These are phyloP conservation scores for Petrosia ficiformis DNA, from an alignment of 37 sponge, comb jelly and placozoan species.

Conservation along the genomic window DNA sequence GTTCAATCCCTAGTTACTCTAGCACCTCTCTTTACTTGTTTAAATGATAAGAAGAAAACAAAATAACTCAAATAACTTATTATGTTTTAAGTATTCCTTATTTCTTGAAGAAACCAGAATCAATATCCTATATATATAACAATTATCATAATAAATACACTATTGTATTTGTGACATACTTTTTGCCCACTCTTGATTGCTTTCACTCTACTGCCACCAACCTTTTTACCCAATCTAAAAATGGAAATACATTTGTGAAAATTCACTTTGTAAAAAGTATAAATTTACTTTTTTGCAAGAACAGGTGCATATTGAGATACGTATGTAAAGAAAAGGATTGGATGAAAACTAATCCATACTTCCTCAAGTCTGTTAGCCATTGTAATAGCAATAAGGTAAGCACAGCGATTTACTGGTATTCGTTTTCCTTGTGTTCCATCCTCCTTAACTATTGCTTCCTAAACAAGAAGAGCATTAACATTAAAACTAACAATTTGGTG, in stretches of 20 bases:
- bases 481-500: neutral
- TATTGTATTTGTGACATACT: conserved; percentile 1
- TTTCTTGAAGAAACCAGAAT: no score
- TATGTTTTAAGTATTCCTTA: neutral
- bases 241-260: neutral
- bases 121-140: neutral
- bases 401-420: conserved; percentile 69
- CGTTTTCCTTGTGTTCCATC: neutral
- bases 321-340: conserved; percentile 79
- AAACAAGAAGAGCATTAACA: neutral
- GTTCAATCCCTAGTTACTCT: conserved; percentile 52
- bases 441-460: neutral
- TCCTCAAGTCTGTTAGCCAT: conserved; percentile 84
- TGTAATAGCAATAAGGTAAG: conserved; percentile 76
- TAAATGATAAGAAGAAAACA: conserved; percentile 34
- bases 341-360: conserved; percentile 84
- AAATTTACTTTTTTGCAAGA: conserved; percentile 17
- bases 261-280: no score
- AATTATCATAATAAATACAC: conserved; percentile 1
- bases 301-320: conserved; percentile 73
- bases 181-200: conserved; percentile 33
- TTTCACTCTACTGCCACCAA: conserved; percentile 43
- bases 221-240: conserved; percentile 48
- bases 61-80: neutral
- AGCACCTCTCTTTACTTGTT: conserved; percentile 49